Evolutionary conservation across 1,140 invertebrate species (phyloP).

Genomic region (Nebria ingens): DNA sequence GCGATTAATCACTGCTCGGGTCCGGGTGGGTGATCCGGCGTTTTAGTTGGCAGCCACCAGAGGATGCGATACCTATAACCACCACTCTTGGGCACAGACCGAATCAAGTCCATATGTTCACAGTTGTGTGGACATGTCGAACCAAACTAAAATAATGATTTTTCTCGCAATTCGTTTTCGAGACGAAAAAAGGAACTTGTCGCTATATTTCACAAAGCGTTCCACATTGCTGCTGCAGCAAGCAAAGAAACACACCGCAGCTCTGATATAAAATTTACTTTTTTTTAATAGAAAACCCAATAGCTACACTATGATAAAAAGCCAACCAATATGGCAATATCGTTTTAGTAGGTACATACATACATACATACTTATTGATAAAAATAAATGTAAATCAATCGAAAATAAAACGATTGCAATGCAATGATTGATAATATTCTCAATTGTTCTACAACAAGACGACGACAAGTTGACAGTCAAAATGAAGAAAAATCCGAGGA

Average conservation of each 20-base stretch:
- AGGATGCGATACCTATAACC: background rate
- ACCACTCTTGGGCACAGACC: background rate
- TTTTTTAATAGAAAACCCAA: no score
- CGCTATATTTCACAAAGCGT: background rate
- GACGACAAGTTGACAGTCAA: no score
- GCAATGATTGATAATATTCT: no score
- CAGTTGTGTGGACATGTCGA: background rate
- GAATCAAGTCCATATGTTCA: background rate
- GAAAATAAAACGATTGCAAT: no score
- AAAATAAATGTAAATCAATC: no score
- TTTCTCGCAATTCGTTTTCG: background rate
- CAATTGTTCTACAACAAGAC: no score
- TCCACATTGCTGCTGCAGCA: background rate
- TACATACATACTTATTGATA: no score
- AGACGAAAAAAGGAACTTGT: background rate
- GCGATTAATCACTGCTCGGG: background rate
- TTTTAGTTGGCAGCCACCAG: background rate
- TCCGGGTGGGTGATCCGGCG: background rate
- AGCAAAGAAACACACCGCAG: background rate
- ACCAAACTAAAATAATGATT: background rate
- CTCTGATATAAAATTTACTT: no score
- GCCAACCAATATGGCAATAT: no score
- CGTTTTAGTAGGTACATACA: no score
- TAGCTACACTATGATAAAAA: no score
- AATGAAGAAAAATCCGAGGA: conserved; percentile 1